phyloP scores from a whole-genome alignment of 2,888 invertebrate genomes.

The Agriotes lineatus region DNA sequence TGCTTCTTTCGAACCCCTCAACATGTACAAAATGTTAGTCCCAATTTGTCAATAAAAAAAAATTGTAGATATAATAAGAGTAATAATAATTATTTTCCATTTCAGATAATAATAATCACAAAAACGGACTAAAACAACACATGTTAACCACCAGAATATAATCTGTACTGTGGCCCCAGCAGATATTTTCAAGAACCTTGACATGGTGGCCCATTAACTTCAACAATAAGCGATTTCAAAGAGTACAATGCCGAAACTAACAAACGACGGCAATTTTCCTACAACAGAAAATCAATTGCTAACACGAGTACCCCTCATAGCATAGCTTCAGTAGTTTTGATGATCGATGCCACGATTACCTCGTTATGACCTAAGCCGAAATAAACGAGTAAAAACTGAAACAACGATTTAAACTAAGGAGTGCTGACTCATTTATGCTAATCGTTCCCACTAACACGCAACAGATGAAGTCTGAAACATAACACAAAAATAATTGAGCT shows the following conservation, averaged over 20 bases:
- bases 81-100: too few species aligned
- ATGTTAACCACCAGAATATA: too few species aligned
- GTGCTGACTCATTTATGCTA: not conserved
- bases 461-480: not conserved
- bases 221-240: not conserved
- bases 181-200: slow-evolving; percentile 9
- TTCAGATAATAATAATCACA: too few species aligned
- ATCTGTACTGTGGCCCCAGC: too few species aligned
- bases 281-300: slow-evolving; percentile 6
- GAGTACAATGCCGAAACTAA: slow-evolving; percentile 3
- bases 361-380: not conserved
- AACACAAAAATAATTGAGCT: too few species aligned
- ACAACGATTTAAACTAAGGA: too few species aligned
- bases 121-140: too few species aligned
- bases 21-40: too few species aligned
- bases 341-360: slow-evolving; percentile 5
- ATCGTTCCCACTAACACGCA: not conserved
- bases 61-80: too few species aligned
- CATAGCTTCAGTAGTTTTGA: not conserved
- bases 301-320: not conserved
- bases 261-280: not conserved
- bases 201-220: not conserved
- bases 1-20: too few species aligned
- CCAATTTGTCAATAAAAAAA: too few species aligned
- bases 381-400: not conserved